Evolutionary conservation across 2,113 vertebrate genomes (phyloP).

Genomic region (Pelecanus crispus): DNA sequence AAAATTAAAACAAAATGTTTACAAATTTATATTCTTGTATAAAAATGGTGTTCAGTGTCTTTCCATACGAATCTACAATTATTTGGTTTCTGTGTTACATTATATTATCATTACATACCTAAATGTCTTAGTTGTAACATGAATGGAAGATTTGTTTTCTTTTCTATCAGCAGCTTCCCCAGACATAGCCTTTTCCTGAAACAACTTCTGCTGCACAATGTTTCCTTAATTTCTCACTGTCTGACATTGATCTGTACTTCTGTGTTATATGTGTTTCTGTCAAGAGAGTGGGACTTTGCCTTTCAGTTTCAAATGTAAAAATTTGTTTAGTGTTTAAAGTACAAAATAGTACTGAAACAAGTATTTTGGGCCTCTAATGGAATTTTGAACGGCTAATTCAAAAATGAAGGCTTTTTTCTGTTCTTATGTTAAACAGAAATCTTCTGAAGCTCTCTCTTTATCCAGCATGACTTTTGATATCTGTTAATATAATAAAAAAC

Average conservation of each 20-base stretch:
- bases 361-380: not conserved
- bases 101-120: not conserved
- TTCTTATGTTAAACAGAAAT: not conserved
- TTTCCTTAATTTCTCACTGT: not conserved
- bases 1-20: not conserved
- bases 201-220: not conserved
- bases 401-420: slow-evolving; percentile 16
- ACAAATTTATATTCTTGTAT: not conserved
- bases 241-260: not conserved
- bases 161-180: not conserved
- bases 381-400: slow-evolving; percentile 18
- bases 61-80: not conserved
- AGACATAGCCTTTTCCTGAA: not conserved
- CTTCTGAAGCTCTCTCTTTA: slow-evolving; percentile 15
- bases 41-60: not conserved
- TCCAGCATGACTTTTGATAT: not conserved
- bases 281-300: not conserved
- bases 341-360: not conserved
- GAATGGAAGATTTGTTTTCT: not conserved
- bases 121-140: not conserved
- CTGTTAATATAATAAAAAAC: slow-evolving; percentile 16
- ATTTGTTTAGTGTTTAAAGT: not conserved
- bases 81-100: not conserved
- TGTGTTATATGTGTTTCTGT: not conserved
- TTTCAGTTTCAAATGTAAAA: not conserved